Evolutionary conservation across 2,888 invertebrate genomes (phyloP).

Genomic region (Lamellibrachia columna): DNA sequence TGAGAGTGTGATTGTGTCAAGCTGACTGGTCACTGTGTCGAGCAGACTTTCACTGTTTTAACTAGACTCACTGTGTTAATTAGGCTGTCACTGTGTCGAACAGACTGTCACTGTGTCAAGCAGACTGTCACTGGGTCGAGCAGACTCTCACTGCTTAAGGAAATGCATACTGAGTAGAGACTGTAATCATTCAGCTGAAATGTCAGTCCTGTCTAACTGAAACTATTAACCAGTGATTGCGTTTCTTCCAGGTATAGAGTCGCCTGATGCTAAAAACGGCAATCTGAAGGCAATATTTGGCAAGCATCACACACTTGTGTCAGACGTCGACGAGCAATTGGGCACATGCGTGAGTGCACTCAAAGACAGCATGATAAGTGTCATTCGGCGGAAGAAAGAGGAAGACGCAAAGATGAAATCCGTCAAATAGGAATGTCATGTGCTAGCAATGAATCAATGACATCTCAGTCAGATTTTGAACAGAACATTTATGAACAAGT

Average conservation of each 20-base stretch:
- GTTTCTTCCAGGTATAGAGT: background rate
- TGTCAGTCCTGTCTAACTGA: background rate
- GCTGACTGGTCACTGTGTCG: background rate
- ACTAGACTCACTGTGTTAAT: background rate
- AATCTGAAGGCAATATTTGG: background rate
- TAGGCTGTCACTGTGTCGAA: background rate
- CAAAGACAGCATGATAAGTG: slow-evolving; percentile 9
- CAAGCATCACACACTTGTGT: background rate
- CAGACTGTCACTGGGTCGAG: background rate
- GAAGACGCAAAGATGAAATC: background rate
- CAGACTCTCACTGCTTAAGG: no score
- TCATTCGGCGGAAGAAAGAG: background rate
- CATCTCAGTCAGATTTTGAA: background rate
- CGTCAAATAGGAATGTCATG: background rate
- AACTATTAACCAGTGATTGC: background rate
- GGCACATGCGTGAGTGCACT: background rate
- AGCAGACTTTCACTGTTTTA: background rate
- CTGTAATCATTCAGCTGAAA: background rate
- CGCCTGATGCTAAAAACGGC: background rate
- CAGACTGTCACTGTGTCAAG: background rate
- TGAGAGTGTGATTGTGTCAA: background rate
- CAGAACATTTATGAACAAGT: no score
- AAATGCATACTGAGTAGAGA: no score
- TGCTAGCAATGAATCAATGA: background rate
- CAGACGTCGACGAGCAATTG: background rate